Conservation (phyloP, 2,888 invertebrate species). For the Tubulanus polymorphus region DNA sequence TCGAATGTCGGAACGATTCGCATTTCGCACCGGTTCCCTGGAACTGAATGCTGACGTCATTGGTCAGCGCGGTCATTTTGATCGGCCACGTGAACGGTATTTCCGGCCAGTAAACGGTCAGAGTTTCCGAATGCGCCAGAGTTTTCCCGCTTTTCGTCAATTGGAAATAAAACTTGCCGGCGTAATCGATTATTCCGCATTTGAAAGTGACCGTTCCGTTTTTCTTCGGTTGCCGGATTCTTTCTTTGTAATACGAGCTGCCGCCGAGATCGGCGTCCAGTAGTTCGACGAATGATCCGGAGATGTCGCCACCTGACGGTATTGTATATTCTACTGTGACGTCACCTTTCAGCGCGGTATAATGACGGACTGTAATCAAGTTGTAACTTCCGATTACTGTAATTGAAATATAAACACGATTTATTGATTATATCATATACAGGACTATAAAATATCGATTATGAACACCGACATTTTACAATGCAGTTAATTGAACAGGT, state of each 20-base stretch:
- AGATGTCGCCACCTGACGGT: too few species aligned
- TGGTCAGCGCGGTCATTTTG: constrained; percentile 29
- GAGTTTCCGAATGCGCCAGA: constrained; percentile 20
- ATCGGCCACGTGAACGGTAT: constrained; percentile 27
- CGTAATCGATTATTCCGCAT: constrained; percentile 42
- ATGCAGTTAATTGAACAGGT: too few species aligned
- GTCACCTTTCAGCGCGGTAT: constrained; percentile 38
- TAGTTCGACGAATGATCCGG: constrained; percentile 34
- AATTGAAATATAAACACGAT: too few species aligned
- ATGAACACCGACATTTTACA: too few species aligned
- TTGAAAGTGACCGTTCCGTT: constrained; percentile 28
- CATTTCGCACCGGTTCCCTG: constrained; percentile 28
- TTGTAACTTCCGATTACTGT: too few species aligned
- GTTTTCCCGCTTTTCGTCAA: constrained; percentile 32
- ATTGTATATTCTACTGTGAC: constrained; percentile 32
- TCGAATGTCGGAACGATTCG: constrained; percentile 26
- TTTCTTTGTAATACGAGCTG: constrained; percentile 14
- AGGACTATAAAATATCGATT: too few species aligned
- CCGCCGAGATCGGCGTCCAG: constrained; percentile 20
- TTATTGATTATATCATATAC: too few species aligned
- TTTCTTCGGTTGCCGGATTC: constrained; percentile 22
- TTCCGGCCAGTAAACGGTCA: constrained; percentile 35
- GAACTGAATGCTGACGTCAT: constrained; percentile 25
- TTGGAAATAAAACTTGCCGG: constrained; percentile 33
- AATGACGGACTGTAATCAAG: constrained; percentile 28